phyloP scores from a whole-genome alignment of 2,113 vertebrate species.

The Sinocyclocheilus anophthalmus region DNA sequence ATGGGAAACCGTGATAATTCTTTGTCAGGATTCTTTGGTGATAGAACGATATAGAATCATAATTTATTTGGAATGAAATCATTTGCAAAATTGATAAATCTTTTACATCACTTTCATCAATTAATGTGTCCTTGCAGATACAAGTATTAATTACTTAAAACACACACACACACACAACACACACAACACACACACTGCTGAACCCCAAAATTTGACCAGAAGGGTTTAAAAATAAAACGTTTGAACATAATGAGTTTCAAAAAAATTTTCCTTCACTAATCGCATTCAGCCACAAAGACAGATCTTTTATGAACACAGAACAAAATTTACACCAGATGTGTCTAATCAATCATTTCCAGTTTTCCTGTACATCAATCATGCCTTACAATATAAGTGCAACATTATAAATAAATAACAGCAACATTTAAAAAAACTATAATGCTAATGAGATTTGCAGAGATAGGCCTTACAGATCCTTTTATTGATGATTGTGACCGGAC shows the following conservation, averaged over 20 bases:
- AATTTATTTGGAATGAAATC: too few species aligned
- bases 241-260: neutral
- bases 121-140: too few species aligned
- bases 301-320: neutral
- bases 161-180: too few species aligned
- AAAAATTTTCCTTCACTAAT: neutral
- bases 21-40: too few species aligned
- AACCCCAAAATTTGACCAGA: neutral
- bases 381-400: neutral
- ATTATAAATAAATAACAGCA: neutral
- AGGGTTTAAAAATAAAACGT: neutral
- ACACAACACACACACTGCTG: neutral
- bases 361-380: neutral
- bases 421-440: neutral
- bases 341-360: too few species aligned
- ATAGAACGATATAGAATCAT: too few species aligned
- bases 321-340: neutral
- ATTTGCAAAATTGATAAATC: too few species aligned
- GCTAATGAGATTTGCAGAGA: neutral
- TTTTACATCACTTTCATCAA: too few species aligned
- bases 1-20: too few species aligned
- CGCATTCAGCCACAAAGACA: neutral
- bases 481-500: slow-evolving; percentile 73
- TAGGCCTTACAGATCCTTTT: slow-evolving; percentile 76
- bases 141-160: too few species aligned